These are phyloP conservation scores for Empidonax traillii DNA, from an alignment of 2,113 vertebrate species.

Conservation along the genomic window DNA sequence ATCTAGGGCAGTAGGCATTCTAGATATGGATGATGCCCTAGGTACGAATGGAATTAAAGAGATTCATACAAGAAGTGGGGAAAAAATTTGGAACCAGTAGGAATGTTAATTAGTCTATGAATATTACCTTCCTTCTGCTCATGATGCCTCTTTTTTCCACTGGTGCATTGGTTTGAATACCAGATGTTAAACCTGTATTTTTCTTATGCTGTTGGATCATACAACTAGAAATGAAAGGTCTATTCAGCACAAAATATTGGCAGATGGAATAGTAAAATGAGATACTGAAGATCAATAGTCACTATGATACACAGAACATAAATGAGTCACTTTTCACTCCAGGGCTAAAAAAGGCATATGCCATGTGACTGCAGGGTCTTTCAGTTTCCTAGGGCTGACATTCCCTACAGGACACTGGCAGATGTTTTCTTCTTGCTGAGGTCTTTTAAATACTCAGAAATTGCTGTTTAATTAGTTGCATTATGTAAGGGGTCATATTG, in stretches of 20 bases:
- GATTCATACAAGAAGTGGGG: neutral
- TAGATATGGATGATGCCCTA: neutral
- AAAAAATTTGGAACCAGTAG: neutral
- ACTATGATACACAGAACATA: neutral
- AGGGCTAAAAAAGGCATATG: neutral
- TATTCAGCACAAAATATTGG: slow-evolving; percentile 12
- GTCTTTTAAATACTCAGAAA: neutral
- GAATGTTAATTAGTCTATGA: neutral
- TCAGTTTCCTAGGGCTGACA: neutral
- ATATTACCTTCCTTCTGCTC: neutral
- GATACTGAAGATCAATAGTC: neutral
- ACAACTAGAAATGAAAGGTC: neutral
- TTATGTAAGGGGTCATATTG: neutral
- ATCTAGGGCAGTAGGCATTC: neutral
- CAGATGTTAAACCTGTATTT: neutral
- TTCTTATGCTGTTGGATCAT: neutral
- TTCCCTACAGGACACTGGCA: neutral
- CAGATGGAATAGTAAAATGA: neutral
- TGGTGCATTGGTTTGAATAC: neutral
- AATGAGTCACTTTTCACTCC: neutral
- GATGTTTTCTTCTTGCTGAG: neutral
- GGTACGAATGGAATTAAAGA: neutral
- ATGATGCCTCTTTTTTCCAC: neutral
- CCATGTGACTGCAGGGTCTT: neutral
- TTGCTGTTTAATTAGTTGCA: neutral